Percentiles rank a stretch among this genome's conserved stretches.
phyloP scores from a whole-genome alignment of 2,113 vertebrate species.

The Chlorodrepanis virens region DNA sequence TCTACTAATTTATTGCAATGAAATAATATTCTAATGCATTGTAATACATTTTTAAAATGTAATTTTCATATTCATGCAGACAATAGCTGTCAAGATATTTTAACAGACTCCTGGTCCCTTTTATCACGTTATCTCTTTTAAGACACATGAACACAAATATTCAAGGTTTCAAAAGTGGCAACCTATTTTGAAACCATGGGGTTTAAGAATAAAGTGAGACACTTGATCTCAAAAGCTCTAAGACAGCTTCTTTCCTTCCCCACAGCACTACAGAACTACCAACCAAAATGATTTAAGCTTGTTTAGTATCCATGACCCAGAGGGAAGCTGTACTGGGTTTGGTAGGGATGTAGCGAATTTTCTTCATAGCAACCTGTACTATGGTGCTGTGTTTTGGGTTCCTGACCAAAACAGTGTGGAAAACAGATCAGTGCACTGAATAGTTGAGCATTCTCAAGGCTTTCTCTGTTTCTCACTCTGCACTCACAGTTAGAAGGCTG shows the following conservation, averaged over 20 bases:
- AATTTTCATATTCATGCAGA: slow-evolving; percentile 23
- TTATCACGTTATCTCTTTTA: neutral
- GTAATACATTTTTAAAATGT: slow-evolving; percentile 29
- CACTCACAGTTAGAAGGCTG: accelerated
- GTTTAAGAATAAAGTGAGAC: neutral
- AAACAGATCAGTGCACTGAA: neutral
- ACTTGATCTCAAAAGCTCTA: neutral
- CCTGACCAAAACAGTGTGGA: neutral
- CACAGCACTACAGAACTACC: neutral
- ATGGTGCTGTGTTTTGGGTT: neutral
- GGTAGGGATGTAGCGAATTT: neutral
- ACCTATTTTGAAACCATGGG: neutral
- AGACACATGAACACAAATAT: neutral
- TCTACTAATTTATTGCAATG: slow-evolving; percentile 41
- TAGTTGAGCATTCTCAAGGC: neutral
- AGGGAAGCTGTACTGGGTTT: neutral
- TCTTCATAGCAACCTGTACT: accelerated
- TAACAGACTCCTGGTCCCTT: slow-evolving; percentile 2
- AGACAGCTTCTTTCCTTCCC: neutral
- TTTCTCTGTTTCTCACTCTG: neutral
- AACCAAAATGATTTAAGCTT: neutral
- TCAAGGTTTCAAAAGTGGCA: neutral
- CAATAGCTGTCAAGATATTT: slow-evolving; percentile 35
- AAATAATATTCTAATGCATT: slow-evolving; percentile 16
- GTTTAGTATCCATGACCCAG: neutral